Base-by-base conservation (phyloP, 2,888 invertebrate species). In the Imbricaverruca yamaguchii region DNA sequence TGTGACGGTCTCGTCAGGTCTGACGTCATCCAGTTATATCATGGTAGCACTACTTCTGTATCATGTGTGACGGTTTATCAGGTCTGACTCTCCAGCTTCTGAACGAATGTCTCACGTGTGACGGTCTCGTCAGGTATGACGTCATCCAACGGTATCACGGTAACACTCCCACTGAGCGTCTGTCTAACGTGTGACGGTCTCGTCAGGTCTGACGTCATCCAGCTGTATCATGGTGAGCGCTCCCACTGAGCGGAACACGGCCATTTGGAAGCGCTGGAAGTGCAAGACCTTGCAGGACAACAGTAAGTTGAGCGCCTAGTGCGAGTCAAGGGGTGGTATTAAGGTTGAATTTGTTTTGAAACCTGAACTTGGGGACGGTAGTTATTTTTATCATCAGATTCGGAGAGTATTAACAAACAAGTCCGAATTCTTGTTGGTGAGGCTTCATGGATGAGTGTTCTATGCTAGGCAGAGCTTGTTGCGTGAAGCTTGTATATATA, bases 261-360 rank as follows among this genome's bases (percentile, higher is more conserved):
- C 12, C 79, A 15, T 79, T 8, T 79, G 79, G 79, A 79, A 79
- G 53, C 57, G 57, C 23, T 79, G 79, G 79, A 57, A 57, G 23
- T 79, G 79, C 79, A 79, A 57, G 57, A 79, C 79, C 57, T 23
- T 59, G 79, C 23, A 57, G 9, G 79, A 79, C 25, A 79, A 79
- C 79, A 59, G 79, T 79, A 39, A 53, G 74, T 74, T 1, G 39
- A 39, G 39, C 39, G 39, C 39, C 39, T 39, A 39, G 39, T 39
- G 39, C 4, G 2, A 39, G 39, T 1, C 39, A 4, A 1, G 39
- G 1, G 39, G 39, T 39, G 39, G 39, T 39, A 4, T 39, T 39
- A 39, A 39, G 39, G 39, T 39, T 39, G 39, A 39, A 39, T 39
- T 39, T 39, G n/a, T 21, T 18, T 63, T 63, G 63, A 21, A 4